These are phyloP conservation scores for Drosophila ustulata DNA, from an alignment of 2,888 invertebrate genomes.

Conservation along the genomic window DNA sequence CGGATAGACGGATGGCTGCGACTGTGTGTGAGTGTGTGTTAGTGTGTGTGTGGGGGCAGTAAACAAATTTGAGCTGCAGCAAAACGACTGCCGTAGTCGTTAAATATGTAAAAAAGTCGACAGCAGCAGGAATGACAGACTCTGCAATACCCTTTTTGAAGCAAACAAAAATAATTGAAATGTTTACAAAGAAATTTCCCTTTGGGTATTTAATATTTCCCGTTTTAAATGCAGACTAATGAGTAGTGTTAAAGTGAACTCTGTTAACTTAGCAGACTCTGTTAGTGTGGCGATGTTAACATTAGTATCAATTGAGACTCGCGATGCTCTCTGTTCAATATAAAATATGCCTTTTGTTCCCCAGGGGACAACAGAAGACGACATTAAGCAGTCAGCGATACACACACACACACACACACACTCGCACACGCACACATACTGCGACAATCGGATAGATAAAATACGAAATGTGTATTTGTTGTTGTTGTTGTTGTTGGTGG, in stretches of 20 bases:
- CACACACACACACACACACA: conserved; percentile 4
- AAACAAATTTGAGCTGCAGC: conserved; percentile 49
- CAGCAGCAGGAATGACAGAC: conserved; percentile 3
- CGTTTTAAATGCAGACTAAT: too few species aligned
- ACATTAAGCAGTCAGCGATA: conserved; percentile 30
- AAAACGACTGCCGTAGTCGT: conserved; percentile 29
- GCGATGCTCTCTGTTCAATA: conserved; percentile 2
- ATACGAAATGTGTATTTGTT: conserved; percentile 32
- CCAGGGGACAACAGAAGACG: conserved; percentile 21
- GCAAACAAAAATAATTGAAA: not conserved
- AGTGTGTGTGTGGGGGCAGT: conserved; percentile 11
- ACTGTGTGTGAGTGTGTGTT: conserved; percentile 7
- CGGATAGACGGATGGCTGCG: conserved; percentile 18
- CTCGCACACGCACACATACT: conserved; percentile 1
- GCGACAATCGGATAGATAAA: conserved; percentile 16
- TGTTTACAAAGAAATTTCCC: not conserved
- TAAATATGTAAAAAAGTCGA: conserved; percentile 34
- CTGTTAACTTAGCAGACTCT: not conserved
- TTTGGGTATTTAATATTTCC: not conserved
- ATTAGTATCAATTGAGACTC: not conserved
- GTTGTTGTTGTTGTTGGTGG: conserved; percentile 30
- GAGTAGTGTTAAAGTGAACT: not conserved
- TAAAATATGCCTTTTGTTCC: conserved; percentile 26
- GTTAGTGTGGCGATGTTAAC: not conserved
- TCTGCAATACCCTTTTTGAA: conserved; percentile 27